Evolutionary conservation across 2,113 vertebrate genomes (phyloP).

Genomic region (Hystrix brachyura): DNA sequence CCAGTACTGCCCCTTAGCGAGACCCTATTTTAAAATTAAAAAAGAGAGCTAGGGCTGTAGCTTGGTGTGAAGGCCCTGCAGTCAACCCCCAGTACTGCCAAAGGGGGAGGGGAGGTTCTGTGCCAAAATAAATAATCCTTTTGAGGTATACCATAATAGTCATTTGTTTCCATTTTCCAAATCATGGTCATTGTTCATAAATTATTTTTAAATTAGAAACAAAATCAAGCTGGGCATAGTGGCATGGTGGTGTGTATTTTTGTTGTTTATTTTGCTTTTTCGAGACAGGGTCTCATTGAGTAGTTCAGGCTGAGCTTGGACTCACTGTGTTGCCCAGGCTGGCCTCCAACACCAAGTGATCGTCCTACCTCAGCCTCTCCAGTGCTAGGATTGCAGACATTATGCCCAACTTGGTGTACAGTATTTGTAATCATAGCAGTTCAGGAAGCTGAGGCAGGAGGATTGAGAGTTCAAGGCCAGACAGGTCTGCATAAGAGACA

Average conservation of each 20-base stretch:
- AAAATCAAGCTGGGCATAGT: neutral
- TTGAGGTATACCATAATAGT: neutral
- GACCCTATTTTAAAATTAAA: neutral
- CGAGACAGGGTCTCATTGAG: neutral
- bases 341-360: neutral
- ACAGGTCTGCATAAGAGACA: neutral
- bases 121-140: conserved; percentile 17
- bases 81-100: no score
- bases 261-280: neutral
- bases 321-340: neutral
- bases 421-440: neutral
- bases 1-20: no score
- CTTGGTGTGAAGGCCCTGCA: no score
- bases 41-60: no score
- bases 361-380: neutral
- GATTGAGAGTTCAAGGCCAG: neutral
- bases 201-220: conserved; percentile 53
- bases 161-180: neutral
- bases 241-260: neutral
- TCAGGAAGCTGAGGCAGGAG: neutral
- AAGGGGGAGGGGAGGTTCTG: neutral
- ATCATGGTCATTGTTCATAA: neutral
- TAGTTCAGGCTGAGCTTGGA: neutral
- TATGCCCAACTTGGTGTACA: neutral
- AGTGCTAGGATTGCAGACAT: neutral